These are phyloP conservation scores for Plutella xylostella DNA, from an alignment of 2,888 invertebrate genomes.

Conservation along the genomic window DNA sequence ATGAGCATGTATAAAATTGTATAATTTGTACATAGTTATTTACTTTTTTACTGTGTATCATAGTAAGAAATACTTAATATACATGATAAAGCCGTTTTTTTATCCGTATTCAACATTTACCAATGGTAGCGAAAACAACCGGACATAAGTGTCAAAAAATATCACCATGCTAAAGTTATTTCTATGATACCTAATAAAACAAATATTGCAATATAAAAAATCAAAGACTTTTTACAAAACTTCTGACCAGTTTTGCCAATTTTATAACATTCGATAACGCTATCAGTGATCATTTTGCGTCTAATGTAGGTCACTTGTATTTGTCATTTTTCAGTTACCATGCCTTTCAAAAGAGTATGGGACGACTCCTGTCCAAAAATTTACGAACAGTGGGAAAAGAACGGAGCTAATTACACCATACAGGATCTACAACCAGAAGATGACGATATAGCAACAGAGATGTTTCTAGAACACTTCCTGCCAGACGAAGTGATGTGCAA, in stretches of 20 bases:
- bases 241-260: not conserved
- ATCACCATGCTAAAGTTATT: too few species aligned
- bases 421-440: constrained; percentile 45
- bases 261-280: not conserved
- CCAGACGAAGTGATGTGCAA: constrained; percentile 37
- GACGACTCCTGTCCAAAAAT: constrained; percentile 32
- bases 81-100: too few species aligned
- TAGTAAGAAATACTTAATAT: too few species aligned
- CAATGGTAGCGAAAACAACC: too few species aligned
- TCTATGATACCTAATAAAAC: too few species aligned
- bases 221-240: not conserved
- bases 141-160: too few species aligned
- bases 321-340: constrained; percentile 1
- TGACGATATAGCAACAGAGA: constrained; percentile 31
- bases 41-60: too few species aligned
- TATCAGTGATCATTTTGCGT: not conserved
- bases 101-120: too few species aligned
- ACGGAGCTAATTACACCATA: constrained; percentile 33
- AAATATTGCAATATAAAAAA: too few species aligned
- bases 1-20: too few species aligned
- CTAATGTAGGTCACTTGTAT: too few species aligned
- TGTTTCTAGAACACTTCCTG: constrained; percentile 30
- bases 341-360: constrained; percentile 27
- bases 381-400: constrained; percentile 36
- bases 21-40: too few species aligned